Evolutionary conservation across 2,888 invertebrate species (phyloP).

Genomic region (Petrophora chlorosata): DNA sequence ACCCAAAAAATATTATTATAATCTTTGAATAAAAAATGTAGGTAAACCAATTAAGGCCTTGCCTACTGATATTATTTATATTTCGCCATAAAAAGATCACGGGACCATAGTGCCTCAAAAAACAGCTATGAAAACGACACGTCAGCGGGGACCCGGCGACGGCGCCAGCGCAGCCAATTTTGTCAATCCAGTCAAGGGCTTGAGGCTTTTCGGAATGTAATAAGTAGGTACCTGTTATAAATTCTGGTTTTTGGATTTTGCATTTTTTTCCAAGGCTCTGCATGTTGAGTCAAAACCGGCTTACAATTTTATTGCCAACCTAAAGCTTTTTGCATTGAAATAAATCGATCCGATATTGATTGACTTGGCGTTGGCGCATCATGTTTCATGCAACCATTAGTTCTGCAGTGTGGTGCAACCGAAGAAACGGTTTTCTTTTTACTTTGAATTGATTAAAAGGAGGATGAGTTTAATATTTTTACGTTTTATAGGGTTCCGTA

Average conservation of each 20-base stretch:
- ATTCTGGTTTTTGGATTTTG: slow-evolving; percentile 27
- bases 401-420: slow-evolving; percentile 5
- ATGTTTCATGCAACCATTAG: slow-evolving; percentile 14
- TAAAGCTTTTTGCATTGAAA: slow-evolving; percentile 2
- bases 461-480: slow-evolving; percentile 10
- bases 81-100: not conserved
- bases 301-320: not conserved
- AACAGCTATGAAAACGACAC: slow-evolving; percentile 6
- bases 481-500: too few relatives aligned
- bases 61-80: slow-evolving; percentile 1
- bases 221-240: slow-evolving; percentile 23
- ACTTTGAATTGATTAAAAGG: slow-evolving; percentile 5
- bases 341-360: slow-evolving; percentile 2
- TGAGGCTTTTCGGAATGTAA: slow-evolving; percentile 22
- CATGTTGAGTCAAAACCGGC: not conserved
- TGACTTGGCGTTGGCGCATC: slow-evolving; percentile 3
- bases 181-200: slow-evolving; percentile 19
- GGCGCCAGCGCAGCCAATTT: slow-evolving; percentile 18
- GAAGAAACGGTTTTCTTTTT: slow-evolving; percentile 6
- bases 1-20: too few relatives aligned
- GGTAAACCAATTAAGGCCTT: not conserved
- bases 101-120: slow-evolving; percentile 9
- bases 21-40: too few relatives aligned
- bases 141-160: slow-evolving; percentile 12
- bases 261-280: slow-evolving; percentile 23